Evolutionary conservation across 2,888 invertebrate species (phyloP).

Genomic region (Ecliptopera silaceata): DNA sequence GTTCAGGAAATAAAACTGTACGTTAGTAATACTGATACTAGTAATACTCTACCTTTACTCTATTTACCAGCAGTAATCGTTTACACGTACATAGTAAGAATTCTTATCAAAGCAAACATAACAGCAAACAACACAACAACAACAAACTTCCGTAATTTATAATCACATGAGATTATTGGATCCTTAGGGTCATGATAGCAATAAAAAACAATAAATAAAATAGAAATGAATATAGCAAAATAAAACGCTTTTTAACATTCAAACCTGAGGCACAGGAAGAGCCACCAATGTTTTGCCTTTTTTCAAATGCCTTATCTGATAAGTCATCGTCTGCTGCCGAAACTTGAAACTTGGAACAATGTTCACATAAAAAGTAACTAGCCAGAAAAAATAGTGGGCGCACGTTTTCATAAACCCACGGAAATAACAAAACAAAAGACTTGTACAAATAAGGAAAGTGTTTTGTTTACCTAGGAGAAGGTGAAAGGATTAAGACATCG

Average conservation of each 20-base stretch:
- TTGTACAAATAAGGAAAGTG: neutral
- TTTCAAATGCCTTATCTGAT: constrained; percentile 47
- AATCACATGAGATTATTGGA: no score
- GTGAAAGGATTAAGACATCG: constrained; percentile 9
- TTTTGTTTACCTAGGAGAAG: neutral
- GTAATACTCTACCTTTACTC: neutral
- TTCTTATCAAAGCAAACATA: no score
- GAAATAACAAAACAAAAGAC: constrained; percentile 1
- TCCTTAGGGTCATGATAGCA: no score
- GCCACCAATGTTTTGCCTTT: constrained; percentile 50
- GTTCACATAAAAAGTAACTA: constrained; percentile 57
- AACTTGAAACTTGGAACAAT: constrained; percentile 59
- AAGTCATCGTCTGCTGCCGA: constrained; percentile 59
- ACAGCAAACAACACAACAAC: no score
- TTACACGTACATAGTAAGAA: no score
- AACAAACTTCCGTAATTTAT: no score
- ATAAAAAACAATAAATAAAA: no score
- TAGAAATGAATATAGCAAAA: neutral
- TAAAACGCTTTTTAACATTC: neutral
- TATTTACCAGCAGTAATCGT: neutral
- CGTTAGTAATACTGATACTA: no score
- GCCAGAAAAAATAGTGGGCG: constrained; percentile 48
- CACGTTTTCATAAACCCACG: constrained; percentile 48
- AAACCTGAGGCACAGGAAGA: constrained; percentile 47
- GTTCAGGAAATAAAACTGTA: neutral